Evolutionary conservation across 1,140 invertebrate genomes (phyloP), one percentile per base, ranked within the genome.

Genomic region (Neodiprion virginianus): DNA sequence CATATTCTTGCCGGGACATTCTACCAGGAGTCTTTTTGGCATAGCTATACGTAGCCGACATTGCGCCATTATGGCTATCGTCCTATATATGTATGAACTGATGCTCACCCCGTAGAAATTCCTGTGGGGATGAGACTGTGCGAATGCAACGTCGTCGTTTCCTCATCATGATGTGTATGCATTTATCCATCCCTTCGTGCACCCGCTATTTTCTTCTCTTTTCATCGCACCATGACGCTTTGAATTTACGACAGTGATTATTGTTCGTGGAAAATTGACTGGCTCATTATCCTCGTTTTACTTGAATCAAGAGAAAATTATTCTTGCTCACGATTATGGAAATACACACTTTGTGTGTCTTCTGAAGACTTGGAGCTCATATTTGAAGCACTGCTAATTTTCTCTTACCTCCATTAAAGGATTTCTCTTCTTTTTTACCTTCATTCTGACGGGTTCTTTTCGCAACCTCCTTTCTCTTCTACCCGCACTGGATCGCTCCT

Each of bases 101-200:
- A 17, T 40, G 28, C 28, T 40, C 28, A 40, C 28, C 28, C 53
- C 53, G 53, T 14, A 61, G 53, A 61, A 61, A 61, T 61, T 61
- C 53, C 53, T 61, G 53, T 61, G 53, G 53, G 53, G 53, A 61
- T 61, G 53, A 61, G 53, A 61, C 53, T 61, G 53, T 61, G 28
- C 1, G 53, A 8, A 61, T 61, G 11, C 53, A 17, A 9, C 8
- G 53, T 14, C 53, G 53, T 12, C 28, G 28, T 40, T 61, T 17
- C 53, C 8, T 61, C 53, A 14, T 61, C 53, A 4, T 1, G 53
- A 8, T 61, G n/a, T 61, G n/a, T 17, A 14, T 61, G 5, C 8
- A 61, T 14, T 8, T 8, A 12, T 14, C 53, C 8, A 40, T 3
- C 8, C 53, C 53, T 7, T 61, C 53, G 4, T 61, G 11, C 53